A percentile compares a stretch with the other conserved stretches of the same genome.
Conservation (phyloP, 2,797 vertebrate species). For the Sitta carolinensis region DNA sequence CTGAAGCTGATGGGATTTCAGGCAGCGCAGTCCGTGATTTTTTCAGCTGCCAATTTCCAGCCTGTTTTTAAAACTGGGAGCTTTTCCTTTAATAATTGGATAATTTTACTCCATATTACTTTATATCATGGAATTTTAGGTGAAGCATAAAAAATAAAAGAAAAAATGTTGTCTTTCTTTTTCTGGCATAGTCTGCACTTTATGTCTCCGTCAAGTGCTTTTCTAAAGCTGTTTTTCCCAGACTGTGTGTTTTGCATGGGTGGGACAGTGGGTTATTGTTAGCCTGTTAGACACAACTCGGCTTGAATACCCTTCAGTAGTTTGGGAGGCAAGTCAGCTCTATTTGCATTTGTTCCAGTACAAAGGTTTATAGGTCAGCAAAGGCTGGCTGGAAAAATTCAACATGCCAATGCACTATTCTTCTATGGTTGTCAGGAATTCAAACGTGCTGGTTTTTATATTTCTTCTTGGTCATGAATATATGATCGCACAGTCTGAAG, state of each 20-base stretch:
- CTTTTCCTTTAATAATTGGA: not conserved
- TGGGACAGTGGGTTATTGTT: constrained; percentile 87
- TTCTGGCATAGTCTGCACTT: constrained; percentile 36
- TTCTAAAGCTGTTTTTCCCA: constrained; percentile 76
- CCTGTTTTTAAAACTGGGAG: not conserved
- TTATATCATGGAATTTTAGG: not conserved
- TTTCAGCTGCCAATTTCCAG: not conserved
- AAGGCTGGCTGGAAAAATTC: constrained; percentile 86
- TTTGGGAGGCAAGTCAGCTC: constrained; percentile 92
- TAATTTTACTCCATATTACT: not conserved
- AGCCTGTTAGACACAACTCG: constrained; percentile 80
- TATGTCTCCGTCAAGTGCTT: constrained; percentile 69
- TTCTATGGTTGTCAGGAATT: constrained; percentile 82
- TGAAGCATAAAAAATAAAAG: not conserved
- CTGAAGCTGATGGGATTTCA: not conserved
- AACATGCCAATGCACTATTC: constrained; percentile 82
- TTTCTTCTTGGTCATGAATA: constrained; percentile 75
- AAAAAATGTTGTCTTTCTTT: not conserved
- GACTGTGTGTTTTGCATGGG: constrained; percentile 78
- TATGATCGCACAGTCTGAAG: constrained; percentile 74
- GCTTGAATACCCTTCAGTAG: constrained; percentile 91
- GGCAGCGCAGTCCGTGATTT: not conserved
- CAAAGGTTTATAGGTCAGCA: constrained; percentile 96
- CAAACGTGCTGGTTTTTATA: constrained; percentile 75
- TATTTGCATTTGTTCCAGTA: constrained; percentile 98